These are phyloP conservation scores for Lepidocyrtinus sp. DNA, from an alignment of 2,888 invertebrate species.

Conservation along the genomic window DNA sequence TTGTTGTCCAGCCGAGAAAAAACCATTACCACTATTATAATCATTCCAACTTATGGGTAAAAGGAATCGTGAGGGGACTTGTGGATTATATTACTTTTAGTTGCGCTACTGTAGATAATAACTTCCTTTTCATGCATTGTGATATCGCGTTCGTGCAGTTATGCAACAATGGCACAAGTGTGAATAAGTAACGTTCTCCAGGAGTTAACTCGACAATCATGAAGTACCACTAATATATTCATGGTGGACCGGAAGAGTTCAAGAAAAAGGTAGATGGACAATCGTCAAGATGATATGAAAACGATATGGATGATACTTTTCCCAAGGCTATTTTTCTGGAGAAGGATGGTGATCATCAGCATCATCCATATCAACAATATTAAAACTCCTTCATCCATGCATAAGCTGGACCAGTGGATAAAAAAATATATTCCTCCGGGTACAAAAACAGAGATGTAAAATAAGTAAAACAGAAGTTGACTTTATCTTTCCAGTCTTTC, in stretches of 20 bases:
- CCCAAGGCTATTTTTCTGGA: conserved; percentile 40
- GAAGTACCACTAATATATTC: background rate
- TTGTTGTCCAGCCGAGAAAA: background rate
- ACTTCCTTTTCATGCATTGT: background rate
- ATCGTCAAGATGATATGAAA: background rate
- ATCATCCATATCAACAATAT: background rate
- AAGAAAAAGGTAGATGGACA: background rate
- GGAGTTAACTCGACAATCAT: background rate
- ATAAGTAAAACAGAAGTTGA: background rate
- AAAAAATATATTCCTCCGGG: background rate
- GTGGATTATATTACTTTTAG: background rate
- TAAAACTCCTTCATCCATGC: background rate
- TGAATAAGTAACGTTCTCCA: conserved; percentile 19
- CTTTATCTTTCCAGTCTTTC: conserved; percentile 1
- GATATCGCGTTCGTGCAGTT: background rate
- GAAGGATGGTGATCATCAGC: background rate
- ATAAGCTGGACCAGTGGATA: background rate
- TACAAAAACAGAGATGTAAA: background rate
- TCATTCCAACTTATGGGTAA: background rate
- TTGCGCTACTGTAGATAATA: background rate
- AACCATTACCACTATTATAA: background rate
- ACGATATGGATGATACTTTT: background rate
- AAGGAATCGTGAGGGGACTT: background rate
- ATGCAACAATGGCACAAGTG: conserved; percentile 25
- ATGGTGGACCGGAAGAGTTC: background rate